These are phyloP conservation scores for Ypsolopha scabrella DNA, from an alignment of 2,888 invertebrate genomes.

Conservation along the genomic window DNA sequence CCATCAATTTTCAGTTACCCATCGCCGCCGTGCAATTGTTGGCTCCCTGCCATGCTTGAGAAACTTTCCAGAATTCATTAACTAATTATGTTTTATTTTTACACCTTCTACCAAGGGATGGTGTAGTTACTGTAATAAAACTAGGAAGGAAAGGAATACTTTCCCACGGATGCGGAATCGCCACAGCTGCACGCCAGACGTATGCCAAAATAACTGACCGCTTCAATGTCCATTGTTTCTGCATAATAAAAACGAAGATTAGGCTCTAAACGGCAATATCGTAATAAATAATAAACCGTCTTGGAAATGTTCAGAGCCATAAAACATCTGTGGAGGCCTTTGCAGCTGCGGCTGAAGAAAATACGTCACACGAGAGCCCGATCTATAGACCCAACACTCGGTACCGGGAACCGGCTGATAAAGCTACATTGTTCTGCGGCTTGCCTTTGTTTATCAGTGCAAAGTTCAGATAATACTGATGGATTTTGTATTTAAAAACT, in stretches of 20 bases:
- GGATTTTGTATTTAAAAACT: background rate
- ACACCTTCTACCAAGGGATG: background rate
- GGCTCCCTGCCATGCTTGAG: background rate
- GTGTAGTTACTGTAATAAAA: background rate
- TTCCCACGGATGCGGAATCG: constrained; percentile 43
- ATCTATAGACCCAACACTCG: constrained; percentile 31
- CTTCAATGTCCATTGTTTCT: constrained; percentile 63
- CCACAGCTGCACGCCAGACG: constrained; percentile 53
- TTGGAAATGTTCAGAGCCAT: constrained; percentile 64
- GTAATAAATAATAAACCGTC: constrained; percentile 65
- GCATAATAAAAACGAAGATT: constrained; percentile 63
- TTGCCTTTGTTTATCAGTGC: background rate
- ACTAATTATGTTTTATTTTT: background rate
- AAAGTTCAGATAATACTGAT: background rate
- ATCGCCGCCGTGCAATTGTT: background rate
- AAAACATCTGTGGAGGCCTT: constrained; percentile 65
- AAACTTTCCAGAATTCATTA: background rate
- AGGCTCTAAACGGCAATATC: constrained; percentile 65
- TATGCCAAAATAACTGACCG: constrained; percentile 52
- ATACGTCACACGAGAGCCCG: constrained; percentile 60
- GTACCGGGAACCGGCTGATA: background rate
- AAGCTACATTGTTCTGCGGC: background rate
- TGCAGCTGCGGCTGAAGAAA: constrained; percentile 60
- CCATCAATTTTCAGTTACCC: no score
- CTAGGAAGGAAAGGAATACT: constrained; percentile 18